phyloP scores from a whole-genome alignment of 1,140 invertebrate species.

The Elymnias hypermnestra region DNA sequence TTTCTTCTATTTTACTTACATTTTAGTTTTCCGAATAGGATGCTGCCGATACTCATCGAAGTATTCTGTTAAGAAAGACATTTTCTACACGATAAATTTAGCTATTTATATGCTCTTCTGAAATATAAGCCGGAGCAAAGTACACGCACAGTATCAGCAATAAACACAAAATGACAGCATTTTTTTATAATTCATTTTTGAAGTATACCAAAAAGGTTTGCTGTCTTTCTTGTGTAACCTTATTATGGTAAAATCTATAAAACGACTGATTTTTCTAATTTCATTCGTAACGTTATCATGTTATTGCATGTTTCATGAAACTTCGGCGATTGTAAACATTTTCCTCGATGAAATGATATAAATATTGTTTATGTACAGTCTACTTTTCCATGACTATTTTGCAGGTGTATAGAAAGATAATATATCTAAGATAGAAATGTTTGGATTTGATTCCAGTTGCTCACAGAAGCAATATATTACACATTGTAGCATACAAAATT shows the following conservation, averaged over 20 bases:
- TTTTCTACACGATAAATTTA: conserved; percentile 23
- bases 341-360: conserved; percentile 5
- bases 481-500: no score
- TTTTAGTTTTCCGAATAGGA: conserved; percentile 59
- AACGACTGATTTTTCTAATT: conserved; percentile 32
- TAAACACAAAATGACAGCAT: no score
- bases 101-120: not conserved
- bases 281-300: conserved; percentile 54
- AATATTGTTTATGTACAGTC: no score
- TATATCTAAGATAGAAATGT: no score
- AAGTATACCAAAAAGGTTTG: no score
- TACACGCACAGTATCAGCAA: no score
- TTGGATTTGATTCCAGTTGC: no score
- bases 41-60: conserved; percentile 59
- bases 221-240: no score
- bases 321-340: conserved; percentile 38
- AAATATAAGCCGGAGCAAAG: not conserved
- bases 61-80: conserved; percentile 69
- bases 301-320: conserved; percentile 48
- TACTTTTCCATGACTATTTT: no score
- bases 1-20: no score
- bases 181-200: no score
- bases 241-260: conserved; percentile 18
- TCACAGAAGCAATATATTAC: no score
- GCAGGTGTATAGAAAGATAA: not conserved